Percentiles rank a stretch among this genome's conserved stretches.
Evolutionary conservation across 2,797 vertebrate species (phyloP).

Genomic region (Harpagifer antarcticus): DNA sequence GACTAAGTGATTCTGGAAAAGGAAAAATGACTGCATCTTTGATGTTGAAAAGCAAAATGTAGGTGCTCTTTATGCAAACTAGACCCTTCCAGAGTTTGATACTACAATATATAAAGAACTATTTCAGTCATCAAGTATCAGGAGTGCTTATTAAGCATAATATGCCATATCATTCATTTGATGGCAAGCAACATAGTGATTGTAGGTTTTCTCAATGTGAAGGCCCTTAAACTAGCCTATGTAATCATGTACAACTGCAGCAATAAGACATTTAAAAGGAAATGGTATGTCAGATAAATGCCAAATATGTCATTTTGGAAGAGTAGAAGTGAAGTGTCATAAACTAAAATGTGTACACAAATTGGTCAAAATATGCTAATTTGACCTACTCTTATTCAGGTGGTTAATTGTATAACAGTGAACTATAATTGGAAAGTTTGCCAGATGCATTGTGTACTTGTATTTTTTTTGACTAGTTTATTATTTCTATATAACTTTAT

Average conservation of each 20-base stretch:
- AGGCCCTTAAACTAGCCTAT: too few species aligned
- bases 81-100: neutral
- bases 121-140: neutral
- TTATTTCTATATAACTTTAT: neutral
- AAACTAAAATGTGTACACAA: neutral
- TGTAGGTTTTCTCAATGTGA: neutral
- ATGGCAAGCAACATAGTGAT: neutral
- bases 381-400: too few species aligned
- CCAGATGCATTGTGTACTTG: neutral
- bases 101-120: neutral
- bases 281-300: neutral
- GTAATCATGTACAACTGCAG: neutral
- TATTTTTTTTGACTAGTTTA: neutral
- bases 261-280: neutral
- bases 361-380: neutral
- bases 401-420: neutral
- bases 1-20: too few species aligned
- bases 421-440: neutral
- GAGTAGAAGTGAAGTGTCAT: neutral
- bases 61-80: neutral
- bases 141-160: neutral
- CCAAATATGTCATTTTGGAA: neutral
- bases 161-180: neutral
- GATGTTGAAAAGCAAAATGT: neutral
- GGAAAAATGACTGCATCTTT: too few species aligned